These are phyloP conservation scores for Pandemis heparana DNA, from an alignment of 2,888 invertebrate genomes.

Conservation along the genomic window DNA sequence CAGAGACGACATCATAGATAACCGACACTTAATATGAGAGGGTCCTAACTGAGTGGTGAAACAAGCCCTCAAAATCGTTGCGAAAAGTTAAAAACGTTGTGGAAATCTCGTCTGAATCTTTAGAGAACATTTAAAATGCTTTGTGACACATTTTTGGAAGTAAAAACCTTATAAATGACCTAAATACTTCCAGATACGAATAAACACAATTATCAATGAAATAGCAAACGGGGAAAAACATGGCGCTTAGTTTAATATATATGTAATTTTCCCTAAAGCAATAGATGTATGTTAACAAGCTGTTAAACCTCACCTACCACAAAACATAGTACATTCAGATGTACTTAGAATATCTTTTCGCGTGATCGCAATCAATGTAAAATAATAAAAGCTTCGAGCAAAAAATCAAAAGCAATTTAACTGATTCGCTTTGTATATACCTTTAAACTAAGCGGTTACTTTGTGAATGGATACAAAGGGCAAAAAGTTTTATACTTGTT, in stretches of 20 bases:
- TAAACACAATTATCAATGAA: not conserved
- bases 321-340: constrained; percentile 10
- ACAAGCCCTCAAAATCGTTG: too few relatives aligned
- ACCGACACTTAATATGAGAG: too few relatives aligned
- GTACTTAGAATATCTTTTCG: constrained; percentile 18
- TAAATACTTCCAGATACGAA: not conserved
- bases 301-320: not conserved
- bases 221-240: not conserved
- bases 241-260: not conserved
- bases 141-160: not conserved
- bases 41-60: too few relatives aligned
- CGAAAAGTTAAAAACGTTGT: too few relatives aligned
- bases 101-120: too few relatives aligned
- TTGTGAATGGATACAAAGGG: constrained; percentile 6
- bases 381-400: constrained; percentile 5
- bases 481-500: constrained; percentile 21
- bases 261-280: not conserved
- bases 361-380: constrained; percentile 18
- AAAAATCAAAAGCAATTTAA: constrained; percentile 10
- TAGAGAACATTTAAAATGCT: too few relatives aligned
- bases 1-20: too few relatives aligned
- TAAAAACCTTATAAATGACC: not conserved
- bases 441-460: constrained; percentile 25
- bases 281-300: not conserved
- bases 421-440: constrained; percentile 3